Evolutionary conservation across 1,140 invertebrate species (phyloP), one percentile per base, ranked within the genome.

Genomic region (Drosophila equinoxialis): DNA sequence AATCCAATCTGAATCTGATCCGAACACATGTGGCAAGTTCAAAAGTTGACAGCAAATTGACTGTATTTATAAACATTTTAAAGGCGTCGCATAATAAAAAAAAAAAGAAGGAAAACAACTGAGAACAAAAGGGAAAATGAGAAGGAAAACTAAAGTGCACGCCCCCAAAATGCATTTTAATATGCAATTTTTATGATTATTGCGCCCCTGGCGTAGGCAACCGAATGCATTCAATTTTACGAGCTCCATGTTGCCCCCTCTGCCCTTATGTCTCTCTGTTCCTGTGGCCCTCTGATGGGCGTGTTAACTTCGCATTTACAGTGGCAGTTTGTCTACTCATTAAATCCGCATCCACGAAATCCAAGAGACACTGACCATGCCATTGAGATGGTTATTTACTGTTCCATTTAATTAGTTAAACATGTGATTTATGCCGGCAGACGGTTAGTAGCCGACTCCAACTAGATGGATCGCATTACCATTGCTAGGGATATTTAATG

Each of bases 31-130:
- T 89, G 85, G 77, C 80, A 69, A 84, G 84, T 90, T 89, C 84
- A 90, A 89, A 79, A 89, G 80, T 89, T 87, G 85, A 89, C 84
- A 81, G 77, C 77, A 89, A 89, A 89, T 89, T 89, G 84, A 84
- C 84, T 89, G 77, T 85, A 89, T 89, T 90, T 89, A 90, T 89
- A 89, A 89, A 89, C 84, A 89, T 78, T 87, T 86, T 72, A 72
- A 77, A 74, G 70, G 69, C 76, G 48, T 57, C 63, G 71, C 82
- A 66, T 41, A 78, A 77, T 74, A 77, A 77, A 69, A 75, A 71
- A 0, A 64, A 42, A 26, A 39, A 59, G 33, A 42, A 58, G n/a
- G 14, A 55, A 17, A 35, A 20, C 37, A 26, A 42, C 35, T 33
- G 17, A 10, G 4, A 57, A 42, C 35, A 37, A 37, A 37, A 3